Evolutionary conservation across 1,140 invertebrate species (phyloP).

Genomic region (Drosophila suzukii): DNA sequence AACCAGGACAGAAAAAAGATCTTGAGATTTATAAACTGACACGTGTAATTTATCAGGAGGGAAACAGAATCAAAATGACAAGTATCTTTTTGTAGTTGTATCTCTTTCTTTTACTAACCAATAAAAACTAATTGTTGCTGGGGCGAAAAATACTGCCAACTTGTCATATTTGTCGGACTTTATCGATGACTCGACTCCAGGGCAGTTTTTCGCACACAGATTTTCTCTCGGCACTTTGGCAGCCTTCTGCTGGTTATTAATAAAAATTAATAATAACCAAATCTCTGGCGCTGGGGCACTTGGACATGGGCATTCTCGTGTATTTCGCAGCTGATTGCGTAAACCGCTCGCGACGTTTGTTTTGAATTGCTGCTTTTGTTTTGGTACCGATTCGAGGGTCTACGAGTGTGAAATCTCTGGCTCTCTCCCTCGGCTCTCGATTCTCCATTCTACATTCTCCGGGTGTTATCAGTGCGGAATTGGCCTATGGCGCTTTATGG

Average conservation of each 20-base stretch:
- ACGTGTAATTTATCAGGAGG: not conserved
- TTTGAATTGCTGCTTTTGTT: slow-evolving; percentile 77
- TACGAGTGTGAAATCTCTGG: slow-evolving; percentile 8
- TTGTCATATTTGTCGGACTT: slow-evolving; percentile 20
- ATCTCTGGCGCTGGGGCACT: slow-evolving; percentile 9
- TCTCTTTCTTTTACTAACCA: not conserved
- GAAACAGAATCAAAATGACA: not conserved
- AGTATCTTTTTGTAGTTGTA: slow-evolving; percentile 1
- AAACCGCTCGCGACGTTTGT: slow-evolving; percentile 56
- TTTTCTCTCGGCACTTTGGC: slow-evolving; percentile 20
- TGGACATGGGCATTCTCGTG: slow-evolving; percentile 28
- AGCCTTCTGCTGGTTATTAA: slow-evolving; percentile 49
- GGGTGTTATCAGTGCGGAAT: slow-evolving; percentile 50
- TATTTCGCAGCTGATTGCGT: slow-evolving; percentile 60
- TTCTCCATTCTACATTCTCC: not conserved
- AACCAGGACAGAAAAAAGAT: not conserved
- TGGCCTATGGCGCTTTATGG: slow-evolving; percentile 51
- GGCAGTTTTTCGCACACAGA: slow-evolving; percentile 5
- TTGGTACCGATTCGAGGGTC: slow-evolving; percentile 61
- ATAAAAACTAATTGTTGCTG: slow-evolving; percentile 27
- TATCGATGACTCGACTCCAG: slow-evolving; percentile 22
- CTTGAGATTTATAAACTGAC: not conserved
- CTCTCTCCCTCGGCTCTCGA: slow-evolving; percentile 5
- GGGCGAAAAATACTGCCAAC: slow-evolving; percentile 11
- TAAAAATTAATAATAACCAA: slow-evolving; percentile 38